phyloP scores from a whole-genome alignment of 2,888 invertebrate genomes.

The Dicranocentrus wangi region DNA sequence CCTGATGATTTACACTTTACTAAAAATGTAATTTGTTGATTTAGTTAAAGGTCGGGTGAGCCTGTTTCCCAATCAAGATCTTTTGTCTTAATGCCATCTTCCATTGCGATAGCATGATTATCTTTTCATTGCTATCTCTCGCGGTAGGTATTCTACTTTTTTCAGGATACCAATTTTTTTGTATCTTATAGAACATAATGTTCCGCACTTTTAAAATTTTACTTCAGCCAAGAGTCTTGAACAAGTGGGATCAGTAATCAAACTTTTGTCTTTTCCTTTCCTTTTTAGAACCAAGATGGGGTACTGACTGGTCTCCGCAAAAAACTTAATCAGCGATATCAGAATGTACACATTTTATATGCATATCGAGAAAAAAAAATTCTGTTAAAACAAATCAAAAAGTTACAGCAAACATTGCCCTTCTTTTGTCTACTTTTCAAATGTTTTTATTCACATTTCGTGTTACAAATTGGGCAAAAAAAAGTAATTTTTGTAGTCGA shows the following conservation, averaged over 20 bases:
- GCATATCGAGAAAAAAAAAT: too few species aligned
- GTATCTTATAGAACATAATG: not conserved
- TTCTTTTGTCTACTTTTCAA: too few species aligned
- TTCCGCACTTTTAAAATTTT: constrained; percentile 12
- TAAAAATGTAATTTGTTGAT: constrained; percentile 51
- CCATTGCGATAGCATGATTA: constrained; percentile 40
- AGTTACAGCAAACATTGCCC: too few species aligned
- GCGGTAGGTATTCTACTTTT: constrained; percentile 41
- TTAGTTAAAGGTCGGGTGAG: constrained; percentile 39
- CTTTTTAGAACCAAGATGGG: constrained; percentile 44
- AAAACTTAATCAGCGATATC: not conserved
- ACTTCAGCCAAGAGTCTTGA: too few species aligned
- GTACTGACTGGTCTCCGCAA: constrained; percentile 47
- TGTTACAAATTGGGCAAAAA: too few species aligned
- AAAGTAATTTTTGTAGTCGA: too few species aligned
- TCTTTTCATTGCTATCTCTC: constrained; percentile 43
- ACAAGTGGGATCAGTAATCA: constrained; percentile 38
- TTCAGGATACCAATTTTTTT: not conserved
- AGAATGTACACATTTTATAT: not conserved
- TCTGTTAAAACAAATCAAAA: too few species aligned
- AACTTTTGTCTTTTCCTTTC: constrained; percentile 53
- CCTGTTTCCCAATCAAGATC: constrained; percentile 34
- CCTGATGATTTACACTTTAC: constrained; percentile 31
- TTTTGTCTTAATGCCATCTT: constrained; percentile 36
- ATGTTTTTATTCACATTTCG: too few species aligned